phyloP scores from a whole-genome alignment of 2,888 invertebrate genomes.

The Parelbella ahira region DNA sequence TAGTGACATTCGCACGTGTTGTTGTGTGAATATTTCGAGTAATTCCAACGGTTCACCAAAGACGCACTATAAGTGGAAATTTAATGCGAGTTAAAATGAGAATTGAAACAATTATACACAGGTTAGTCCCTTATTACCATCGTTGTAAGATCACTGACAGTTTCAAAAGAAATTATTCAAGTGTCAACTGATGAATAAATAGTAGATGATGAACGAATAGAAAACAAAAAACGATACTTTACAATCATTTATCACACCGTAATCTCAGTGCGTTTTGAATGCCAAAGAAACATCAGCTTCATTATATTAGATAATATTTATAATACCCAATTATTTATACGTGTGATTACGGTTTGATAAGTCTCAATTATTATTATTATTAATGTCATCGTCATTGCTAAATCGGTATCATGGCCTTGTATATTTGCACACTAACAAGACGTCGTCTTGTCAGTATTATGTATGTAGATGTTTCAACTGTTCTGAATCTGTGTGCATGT shows the following conservation, averaged over 20 bases:
- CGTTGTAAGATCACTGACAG: constrained; percentile 8
- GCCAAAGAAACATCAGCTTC: constrained; percentile 21
- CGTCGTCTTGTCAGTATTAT: no score
- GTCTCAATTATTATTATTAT: no score
- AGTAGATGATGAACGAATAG: no score
- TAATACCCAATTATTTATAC: constrained; percentile 3
- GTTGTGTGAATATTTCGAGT: constrained; percentile 18
- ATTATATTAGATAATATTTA: constrained; percentile 16
- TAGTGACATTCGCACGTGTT: constrained; percentile 16
- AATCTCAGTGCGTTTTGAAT: constrained; percentile 13
- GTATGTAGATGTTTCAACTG: constrained; percentile 44
- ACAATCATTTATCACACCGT: neutral
- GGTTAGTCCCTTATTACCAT: no score
- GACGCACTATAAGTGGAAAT: constrained; percentile 8
- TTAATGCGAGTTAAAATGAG: no score
- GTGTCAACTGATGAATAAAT: no score
- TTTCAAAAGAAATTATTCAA: neutral
- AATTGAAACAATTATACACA: neutral
- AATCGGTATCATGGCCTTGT: constrained; percentile 30
- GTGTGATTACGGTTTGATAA: constrained; percentile 12
- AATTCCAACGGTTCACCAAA: constrained; percentile 18
- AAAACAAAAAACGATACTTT: no score
- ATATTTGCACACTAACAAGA: constrained; percentile 33
- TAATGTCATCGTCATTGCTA: constrained; percentile 6
- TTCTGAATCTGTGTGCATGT: constrained; percentile 57